Evolutionary conservation across 1,140 invertebrate genomes (phyloP).

Genomic region (Galleria mellonella): DNA sequence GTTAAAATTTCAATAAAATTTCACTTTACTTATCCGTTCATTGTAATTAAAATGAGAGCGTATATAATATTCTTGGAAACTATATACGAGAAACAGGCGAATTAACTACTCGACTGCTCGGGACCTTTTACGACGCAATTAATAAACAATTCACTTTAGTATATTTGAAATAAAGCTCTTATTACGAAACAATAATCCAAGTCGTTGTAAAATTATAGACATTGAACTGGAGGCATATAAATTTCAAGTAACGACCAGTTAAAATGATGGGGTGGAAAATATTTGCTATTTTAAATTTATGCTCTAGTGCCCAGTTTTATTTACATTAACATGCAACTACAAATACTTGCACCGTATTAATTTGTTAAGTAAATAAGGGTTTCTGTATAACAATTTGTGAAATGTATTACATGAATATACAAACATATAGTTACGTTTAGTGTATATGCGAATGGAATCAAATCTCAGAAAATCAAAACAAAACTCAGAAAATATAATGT

Average conservation of each 20-base stretch:
- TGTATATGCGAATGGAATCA: too few species aligned
- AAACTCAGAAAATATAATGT: too few species aligned
- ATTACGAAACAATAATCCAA: conserved; percentile 20
- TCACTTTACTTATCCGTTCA: conserved; percentile 1
- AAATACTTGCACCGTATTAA: too few species aligned
- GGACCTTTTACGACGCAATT: conserved; percentile 25
- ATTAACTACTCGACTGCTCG: conserved; percentile 11
- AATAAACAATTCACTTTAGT: conserved; percentile 32
- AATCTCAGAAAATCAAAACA: too few species aligned
- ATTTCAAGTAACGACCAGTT: conserved; percentile 21
- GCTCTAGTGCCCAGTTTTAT: conserved; percentile 2
- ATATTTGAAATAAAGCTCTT: conserved; percentile 24
- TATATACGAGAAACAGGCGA: conserved; percentile 11
- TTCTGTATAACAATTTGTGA: too few species aligned
- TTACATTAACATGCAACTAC: neutral
- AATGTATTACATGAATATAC: too few species aligned
- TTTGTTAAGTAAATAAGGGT: too few species aligned
- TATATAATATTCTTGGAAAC: conserved; percentile 17
- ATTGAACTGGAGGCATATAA: conserved; percentile 16
- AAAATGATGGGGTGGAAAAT: conserved; percentile 16
- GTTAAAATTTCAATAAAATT: conserved; percentile 6
- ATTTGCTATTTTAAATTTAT: conserved; percentile 10
- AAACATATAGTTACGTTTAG: too few species aligned
- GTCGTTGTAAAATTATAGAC: conserved; percentile 24
- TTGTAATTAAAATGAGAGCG: conserved; percentile 25